A percentile compares a stretch with the other conserved stretches of the same genome.
These are phyloP conservation scores for Proterorhinus semilunaris DNA, from an alignment of 2,113 vertebrate species.

Conservation along the genomic window DNA sequence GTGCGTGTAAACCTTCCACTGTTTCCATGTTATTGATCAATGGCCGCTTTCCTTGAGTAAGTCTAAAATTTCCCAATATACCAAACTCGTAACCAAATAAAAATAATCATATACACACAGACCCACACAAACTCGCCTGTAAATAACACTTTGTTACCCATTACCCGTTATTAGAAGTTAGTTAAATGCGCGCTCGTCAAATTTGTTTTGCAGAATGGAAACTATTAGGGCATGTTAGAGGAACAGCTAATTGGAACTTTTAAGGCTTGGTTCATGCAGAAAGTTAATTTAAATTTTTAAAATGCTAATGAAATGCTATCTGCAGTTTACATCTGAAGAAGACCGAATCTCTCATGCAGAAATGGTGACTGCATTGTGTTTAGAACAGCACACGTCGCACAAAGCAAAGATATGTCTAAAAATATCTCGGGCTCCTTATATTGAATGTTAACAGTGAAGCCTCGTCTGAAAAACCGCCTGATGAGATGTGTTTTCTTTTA, in stretches of 20 bases:
- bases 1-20: too few relatives aligned
- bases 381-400: slow-evolving; percentile 6
- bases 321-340: neutral
- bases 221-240: neutral
- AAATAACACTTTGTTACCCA: too few relatives aligned
- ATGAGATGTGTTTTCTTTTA: slow-evolving; percentile 31
- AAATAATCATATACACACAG: too few relatives aligned
- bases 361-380: slow-evolving; percentile 2
- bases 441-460: slow-evolving; percentile 23
- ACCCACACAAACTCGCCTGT: too few relatives aligned
- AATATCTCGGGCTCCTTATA: slow-evolving; percentile 21
- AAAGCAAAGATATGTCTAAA: slow-evolving; percentile 13
- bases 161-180: neutral
- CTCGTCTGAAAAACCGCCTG: slow-evolving; percentile 19
- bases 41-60: too few relatives aligned
- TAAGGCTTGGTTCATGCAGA: neutral
- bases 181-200: neutral
- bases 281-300: neutral
- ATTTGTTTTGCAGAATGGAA: slow-evolving; percentile 4
- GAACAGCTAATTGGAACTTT: neutral
- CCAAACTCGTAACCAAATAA: too few relatives aligned
- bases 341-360: neutral
- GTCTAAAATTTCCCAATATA: too few relatives aligned
- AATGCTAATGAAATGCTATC: neutral
- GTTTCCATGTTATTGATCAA: too few relatives aligned